Conservation (phyloP, 37 sponge, comb jelly and placozoan genomes). For the Beroe forskalii region DNA sequence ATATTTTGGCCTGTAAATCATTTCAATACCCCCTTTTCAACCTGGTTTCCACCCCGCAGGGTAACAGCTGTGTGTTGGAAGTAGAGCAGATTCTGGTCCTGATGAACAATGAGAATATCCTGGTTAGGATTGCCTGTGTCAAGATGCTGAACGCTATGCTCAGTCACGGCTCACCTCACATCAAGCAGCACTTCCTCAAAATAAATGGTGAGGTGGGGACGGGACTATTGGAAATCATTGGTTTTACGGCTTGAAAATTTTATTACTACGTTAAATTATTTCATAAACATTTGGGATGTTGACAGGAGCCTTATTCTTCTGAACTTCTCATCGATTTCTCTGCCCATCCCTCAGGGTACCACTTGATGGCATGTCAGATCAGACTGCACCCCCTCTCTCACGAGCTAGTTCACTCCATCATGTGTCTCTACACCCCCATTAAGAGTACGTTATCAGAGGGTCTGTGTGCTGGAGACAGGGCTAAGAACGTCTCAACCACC, state of each 20-base stretch:
- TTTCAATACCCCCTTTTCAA: too few relatives aligned
- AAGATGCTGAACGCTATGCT: slow-evolving; percentile 34
- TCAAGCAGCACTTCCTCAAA: slow-evolving; percentile 57
- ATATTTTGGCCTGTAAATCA: too few relatives aligned
- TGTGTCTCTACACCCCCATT: slow-evolving; percentile 33
- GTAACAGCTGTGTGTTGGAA: slow-evolving; percentile 32
- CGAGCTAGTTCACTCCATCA: slow-evolving; percentile 20
- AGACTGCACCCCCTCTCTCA: slow-evolving; percentile 24
- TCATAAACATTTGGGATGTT: too few relatives aligned
- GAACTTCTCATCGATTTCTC: too few relatives aligned
- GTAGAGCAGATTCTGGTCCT: slow-evolving; percentile 53
- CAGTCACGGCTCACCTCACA: slow-evolving; percentile 12
- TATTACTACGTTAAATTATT: too few relatives aligned
- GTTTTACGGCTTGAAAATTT: too few relatives aligned
- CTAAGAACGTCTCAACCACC: neutral
- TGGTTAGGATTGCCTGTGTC: slow-evolving; percentile 38
- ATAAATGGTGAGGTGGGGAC: slow-evolving; percentile 40
- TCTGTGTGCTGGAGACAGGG: neutral
- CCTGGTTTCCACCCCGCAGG: slow-evolving; percentile 20
- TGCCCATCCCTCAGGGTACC: slow-evolving; percentile 22
- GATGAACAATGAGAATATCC: slow-evolving; percentile 25
- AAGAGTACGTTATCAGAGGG: slow-evolving; percentile 17
- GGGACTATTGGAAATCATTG: too few relatives aligned
- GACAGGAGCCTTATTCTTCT: too few relatives aligned
- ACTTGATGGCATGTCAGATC: slow-evolving; percentile 29